Percentiles rank a stretch among this genome's conserved stretches.
Conservation (phyloP, 2,888 invertebrate species). For the Chironomus tentans region DNA sequence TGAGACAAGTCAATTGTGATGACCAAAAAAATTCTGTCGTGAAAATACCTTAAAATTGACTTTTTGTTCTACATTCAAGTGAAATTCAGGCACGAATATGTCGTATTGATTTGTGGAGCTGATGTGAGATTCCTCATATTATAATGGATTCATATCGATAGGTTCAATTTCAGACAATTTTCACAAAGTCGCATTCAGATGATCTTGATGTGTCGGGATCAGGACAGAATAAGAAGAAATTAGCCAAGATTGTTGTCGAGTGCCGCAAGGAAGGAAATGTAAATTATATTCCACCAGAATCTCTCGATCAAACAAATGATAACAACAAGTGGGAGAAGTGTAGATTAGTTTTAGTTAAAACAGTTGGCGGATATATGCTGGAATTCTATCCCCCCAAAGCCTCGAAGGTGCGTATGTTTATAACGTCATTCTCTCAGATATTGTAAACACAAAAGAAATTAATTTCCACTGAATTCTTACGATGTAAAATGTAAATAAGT, state of each 20-base stretch:
- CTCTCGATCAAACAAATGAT: conserved; percentile 70
- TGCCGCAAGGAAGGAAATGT: conserved; percentile 90
- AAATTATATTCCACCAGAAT: conserved; percentile 86
- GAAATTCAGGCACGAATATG: background rate
- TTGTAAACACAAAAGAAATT: too few species aligned
- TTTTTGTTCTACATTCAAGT: too few species aligned
- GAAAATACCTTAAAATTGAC: too few species aligned
- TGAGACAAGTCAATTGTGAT: too few species aligned
- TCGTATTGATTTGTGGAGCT: background rate
- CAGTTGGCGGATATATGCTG: conserved; percentile 82
- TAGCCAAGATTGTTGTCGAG: conserved; percentile 87
- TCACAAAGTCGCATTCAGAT: conserved; percentile 85
- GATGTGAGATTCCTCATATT: too few species aligned
- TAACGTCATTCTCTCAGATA: too few species aligned
- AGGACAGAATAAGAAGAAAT: conserved; percentile 71
- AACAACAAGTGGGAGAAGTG: conserved; percentile 93
- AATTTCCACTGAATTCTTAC: too few species aligned
- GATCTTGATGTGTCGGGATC: conserved; percentile 65
- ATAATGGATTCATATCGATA: background rate
- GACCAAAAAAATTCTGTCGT: too few species aligned
- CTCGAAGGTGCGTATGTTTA: too few species aligned
- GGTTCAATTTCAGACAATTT: conserved; percentile 48
- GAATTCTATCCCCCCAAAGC: conserved; percentile 90
- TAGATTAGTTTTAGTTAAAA: conserved; percentile 80
- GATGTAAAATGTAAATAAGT: too few species aligned